Conservation (phyloP, 2,797 vertebrate genomes). For the Valencia hispanica region DNA sequence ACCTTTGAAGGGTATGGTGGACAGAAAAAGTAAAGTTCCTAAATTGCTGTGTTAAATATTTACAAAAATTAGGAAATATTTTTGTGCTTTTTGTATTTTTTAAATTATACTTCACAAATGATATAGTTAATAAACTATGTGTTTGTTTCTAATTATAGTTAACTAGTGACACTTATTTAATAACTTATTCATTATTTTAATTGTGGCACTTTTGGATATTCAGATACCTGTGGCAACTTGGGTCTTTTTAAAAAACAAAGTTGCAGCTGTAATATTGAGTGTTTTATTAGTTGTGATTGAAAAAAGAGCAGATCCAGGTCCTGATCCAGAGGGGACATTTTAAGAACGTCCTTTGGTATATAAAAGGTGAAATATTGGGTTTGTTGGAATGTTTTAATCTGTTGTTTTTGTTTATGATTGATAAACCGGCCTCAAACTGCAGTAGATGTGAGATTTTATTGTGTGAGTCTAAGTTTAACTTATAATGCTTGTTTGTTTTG, state of each 20-base stretch:
- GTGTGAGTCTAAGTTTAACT: slow-evolving; percentile 43
- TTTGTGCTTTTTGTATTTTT: background rate
- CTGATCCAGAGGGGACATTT: background rate
- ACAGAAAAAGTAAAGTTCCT: background rate
- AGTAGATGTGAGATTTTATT: slow-evolving; percentile 14
- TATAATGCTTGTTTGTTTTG: slow-evolving; percentile 15
- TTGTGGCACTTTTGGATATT: background rate
- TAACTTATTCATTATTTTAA: background rate
- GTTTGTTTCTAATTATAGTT: background rate
- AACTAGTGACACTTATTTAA: background rate
- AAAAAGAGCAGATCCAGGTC: too few relatives aligned
- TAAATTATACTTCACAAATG: background rate
- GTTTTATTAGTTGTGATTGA: background rate
- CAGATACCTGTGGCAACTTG: background rate
- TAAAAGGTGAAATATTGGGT: slow-evolving; percentile 9
- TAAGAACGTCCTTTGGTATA: background rate
- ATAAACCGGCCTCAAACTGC: slow-evolving; percentile 33
- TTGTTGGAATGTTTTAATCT: slow-evolving; percentile 26
- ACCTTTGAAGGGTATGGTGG: background rate
- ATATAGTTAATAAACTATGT: background rate
- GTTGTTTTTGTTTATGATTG: slow-evolving; percentile 60
- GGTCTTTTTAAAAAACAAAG: background rate
- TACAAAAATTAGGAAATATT: too few relatives aligned
- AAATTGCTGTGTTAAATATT: background rate
- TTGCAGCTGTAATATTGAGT: background rate